phyloP scores from a whole-genome alignment of 2,113 vertebrate genomes.

The Carollia perspicillata region DNA sequence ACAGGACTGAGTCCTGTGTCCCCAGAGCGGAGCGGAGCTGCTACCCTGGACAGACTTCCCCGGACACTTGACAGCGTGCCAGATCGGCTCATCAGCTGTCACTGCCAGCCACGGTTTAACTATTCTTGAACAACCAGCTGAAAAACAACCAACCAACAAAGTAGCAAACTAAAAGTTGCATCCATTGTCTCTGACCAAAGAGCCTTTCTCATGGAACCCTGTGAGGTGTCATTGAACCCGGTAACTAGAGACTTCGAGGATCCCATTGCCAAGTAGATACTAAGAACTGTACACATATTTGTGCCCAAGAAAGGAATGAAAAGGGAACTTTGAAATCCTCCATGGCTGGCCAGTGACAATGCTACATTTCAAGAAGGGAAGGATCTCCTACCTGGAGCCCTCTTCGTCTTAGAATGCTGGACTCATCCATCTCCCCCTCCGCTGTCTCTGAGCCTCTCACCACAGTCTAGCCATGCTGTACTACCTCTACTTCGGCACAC shows the following conservation, averaged over 20 bases:
- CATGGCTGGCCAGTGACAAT: constrained; percentile 10
- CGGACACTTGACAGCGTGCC: constrained; percentile 51
- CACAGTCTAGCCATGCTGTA: constrained; percentile 86
- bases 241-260: constrained; percentile 34
- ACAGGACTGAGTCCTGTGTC: constrained; percentile 1
- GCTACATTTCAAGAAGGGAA: constrained; percentile 51
- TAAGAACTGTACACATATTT: constrained; percentile 23
- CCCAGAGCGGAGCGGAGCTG: constrained; percentile 13
- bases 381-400: constrained; percentile 92
- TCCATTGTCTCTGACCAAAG: constrained; percentile 51
- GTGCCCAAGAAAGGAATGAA: constrained; percentile 56
- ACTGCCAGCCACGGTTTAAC: constrained; percentile 46
- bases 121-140: constrained; percentile 18
- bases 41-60: constrained; percentile 47
- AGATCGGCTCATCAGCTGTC: constrained; percentile 41
- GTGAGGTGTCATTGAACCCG: constrained; percentile 20
- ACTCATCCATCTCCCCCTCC: constrained; percentile 90
- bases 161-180: constrained; percentile 40
- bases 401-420: constrained; percentile 93
- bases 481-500: constrained; percentile 82
- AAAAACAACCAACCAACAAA: constrained; percentile 38
- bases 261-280: not conserved
- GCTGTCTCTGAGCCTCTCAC: constrained; percentile 81
- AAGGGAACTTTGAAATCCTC: constrained; percentile 73
- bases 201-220: constrained; percentile 6